These are phyloP conservation scores for Lacerta agilis DNA, from an alignment of 2,797 vertebrate species.

Conservation along the genomic window DNA sequence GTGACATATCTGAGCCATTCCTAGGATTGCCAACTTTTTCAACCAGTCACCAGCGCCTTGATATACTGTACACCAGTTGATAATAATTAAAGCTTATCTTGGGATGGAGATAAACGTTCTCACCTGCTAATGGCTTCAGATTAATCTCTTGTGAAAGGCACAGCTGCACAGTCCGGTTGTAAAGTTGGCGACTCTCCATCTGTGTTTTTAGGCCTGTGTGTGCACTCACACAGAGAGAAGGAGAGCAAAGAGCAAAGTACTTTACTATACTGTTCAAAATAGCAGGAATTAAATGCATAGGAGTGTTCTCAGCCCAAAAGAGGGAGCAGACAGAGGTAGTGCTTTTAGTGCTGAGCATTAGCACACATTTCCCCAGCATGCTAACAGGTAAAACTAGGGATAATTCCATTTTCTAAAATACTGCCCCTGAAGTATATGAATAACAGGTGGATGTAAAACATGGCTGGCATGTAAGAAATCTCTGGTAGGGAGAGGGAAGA, in stretches of 20 bases:
- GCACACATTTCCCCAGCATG: background rate
- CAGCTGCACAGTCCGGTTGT: background rate
- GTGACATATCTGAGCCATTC: background rate
- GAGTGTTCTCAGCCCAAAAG: background rate
- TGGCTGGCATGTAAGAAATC: background rate
- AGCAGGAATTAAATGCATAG: background rate
- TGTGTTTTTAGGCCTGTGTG: too few relatives aligned
- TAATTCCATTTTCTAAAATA: slow-evolving; percentile 1
- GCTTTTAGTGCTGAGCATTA: background rate
- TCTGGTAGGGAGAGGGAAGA: background rate
- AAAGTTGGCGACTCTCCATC: background rate
- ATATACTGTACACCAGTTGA: background rate
- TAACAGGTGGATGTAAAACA: background rate
- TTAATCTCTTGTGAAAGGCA: background rate
- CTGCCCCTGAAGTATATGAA: background rate
- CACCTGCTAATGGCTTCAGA: background rate
- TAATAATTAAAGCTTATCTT: background rate
- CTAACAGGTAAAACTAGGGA: background rate
- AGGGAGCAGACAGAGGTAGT: background rate
- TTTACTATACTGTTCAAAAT: background rate
- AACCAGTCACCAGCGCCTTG: background rate
- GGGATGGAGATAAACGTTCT: too few relatives aligned
- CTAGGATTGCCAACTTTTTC: background rate
- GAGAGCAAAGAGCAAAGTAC: too few relatives aligned
- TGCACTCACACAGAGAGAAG: too few relatives aligned